These are phyloP conservation scores for Brevimyrus niger DNA, from an alignment of 2,113 vertebrate species.

Conservation along the genomic window DNA sequence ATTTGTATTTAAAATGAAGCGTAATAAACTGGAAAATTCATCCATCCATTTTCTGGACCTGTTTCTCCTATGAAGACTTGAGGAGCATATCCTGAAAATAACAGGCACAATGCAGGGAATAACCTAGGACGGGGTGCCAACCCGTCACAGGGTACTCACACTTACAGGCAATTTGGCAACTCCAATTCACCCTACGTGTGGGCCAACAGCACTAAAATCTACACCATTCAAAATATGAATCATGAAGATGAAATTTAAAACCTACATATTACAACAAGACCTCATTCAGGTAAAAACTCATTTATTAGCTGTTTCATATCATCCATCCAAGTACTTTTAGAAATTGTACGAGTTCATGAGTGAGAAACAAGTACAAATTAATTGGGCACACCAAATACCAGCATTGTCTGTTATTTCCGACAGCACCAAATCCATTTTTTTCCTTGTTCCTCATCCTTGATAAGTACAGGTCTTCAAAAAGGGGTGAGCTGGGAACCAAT, in stretches of 20 bases:
- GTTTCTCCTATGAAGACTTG: not conserved
- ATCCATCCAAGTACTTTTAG: not conserved
- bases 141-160: not conserved
- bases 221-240: not conserved
- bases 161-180: not conserved
- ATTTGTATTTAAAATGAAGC: not conserved
- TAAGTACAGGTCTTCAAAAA: not conserved
- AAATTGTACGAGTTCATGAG: not conserved
- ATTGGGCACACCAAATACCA: not conserved
- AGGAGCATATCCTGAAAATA: not conserved
- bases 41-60: not conserved
- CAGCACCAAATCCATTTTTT: not conserved
- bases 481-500: not conserved
- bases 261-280: not conserved
- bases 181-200: not conserved
- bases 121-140: not conserved
- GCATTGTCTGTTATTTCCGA: not conserved
- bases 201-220: not conserved
- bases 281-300: not conserved
- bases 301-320: not conserved
- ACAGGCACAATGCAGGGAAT: not conserved
- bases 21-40: constrained; percentile 4
- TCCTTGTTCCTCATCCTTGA: not conserved
- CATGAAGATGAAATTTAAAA: not conserved
- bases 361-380: not conserved